Conservation (phyloP, 2,888 invertebrate species). For the Orthosia gothica region DNA sequence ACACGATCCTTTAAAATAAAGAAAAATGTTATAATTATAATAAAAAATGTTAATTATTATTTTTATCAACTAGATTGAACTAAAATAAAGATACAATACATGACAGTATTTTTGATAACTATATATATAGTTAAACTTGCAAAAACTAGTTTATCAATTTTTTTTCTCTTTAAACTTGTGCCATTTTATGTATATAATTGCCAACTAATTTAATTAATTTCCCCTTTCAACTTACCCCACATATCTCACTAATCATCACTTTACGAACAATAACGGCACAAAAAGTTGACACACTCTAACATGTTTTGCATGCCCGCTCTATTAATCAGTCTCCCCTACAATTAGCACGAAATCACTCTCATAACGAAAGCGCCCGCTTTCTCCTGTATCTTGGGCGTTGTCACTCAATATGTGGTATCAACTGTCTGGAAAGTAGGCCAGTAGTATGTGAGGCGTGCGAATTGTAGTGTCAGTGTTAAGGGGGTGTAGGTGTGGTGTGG, state of each 20-base stretch:
- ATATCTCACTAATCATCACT: neutral
- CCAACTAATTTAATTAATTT: neutral
- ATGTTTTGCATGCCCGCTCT: conserved; percentile 28
- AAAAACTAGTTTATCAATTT: too few species aligned
- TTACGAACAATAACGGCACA: neutral
- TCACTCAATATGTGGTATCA: conserved; percentile 73
- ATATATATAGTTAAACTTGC: too few species aligned
- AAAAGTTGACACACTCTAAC: neutral
- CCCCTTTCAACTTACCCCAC: neutral
- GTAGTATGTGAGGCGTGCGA: conserved; percentile 65
- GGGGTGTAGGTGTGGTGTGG: neutral
- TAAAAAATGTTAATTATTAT: too few species aligned
- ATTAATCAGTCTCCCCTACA: conserved; percentile 18
- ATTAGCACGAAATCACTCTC: conserved; percentile 41
- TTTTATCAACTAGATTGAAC: too few species aligned
- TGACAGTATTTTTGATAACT: too few species aligned
- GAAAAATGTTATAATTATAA: too few species aligned
- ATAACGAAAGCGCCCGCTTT: conserved; percentile 56
- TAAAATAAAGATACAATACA: too few species aligned
- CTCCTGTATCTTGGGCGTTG: conserved; percentile 50
- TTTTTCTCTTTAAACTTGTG: too few species aligned
- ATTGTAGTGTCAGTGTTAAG: conserved; percentile 28
- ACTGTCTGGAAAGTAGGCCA: conserved; percentile 80
- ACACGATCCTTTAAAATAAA: too few species aligned
- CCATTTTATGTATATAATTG: too few species aligned